Evolutionary conservation across 2,113 vertebrate species (phyloP).

Genomic region (Nipponia nippon): DNA sequence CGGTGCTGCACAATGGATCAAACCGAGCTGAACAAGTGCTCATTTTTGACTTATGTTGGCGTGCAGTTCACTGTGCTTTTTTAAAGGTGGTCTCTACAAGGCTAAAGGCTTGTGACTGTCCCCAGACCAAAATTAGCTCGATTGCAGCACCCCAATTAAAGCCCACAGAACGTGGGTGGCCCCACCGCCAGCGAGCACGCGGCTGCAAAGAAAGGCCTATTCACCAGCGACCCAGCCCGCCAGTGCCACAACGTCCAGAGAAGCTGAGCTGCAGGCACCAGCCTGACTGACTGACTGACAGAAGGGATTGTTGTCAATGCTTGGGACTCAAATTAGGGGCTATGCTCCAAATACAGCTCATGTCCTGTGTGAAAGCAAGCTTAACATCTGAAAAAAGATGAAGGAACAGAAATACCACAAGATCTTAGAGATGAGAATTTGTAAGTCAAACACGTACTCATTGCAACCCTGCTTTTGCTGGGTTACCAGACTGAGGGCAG

Average conservation of each 20-base stretch:
- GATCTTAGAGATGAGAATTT: neutral
- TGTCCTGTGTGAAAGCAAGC: neutral
- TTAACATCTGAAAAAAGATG: neutral
- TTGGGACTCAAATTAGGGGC: neutral
- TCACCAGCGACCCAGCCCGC: neutral
- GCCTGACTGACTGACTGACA: neutral
- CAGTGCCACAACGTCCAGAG: accelerated
- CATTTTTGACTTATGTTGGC: neutral
- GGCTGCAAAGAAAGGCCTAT: neutral
- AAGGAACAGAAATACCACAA: neutral
- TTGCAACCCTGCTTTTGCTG: neutral
- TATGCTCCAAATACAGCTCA: neutral
- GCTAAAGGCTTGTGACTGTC: neutral
- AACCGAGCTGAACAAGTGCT: neutral
- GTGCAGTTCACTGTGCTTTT: neutral
- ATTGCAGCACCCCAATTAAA: neutral
- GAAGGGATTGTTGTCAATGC: neutral
- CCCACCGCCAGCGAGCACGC: accelerated
- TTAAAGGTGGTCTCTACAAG: neutral
- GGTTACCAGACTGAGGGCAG: accelerated
- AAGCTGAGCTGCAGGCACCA: neutral
- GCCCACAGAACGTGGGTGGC: accelerated
- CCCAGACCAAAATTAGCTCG: neutral
- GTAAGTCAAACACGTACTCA: neutral
- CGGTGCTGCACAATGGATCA: neutral